Percentiles rank a stretch among this genome's conserved stretches.
Evolutionary conservation across 1,140 invertebrate species (phyloP).

Genomic region (Mactra quadrangularis): DNA sequence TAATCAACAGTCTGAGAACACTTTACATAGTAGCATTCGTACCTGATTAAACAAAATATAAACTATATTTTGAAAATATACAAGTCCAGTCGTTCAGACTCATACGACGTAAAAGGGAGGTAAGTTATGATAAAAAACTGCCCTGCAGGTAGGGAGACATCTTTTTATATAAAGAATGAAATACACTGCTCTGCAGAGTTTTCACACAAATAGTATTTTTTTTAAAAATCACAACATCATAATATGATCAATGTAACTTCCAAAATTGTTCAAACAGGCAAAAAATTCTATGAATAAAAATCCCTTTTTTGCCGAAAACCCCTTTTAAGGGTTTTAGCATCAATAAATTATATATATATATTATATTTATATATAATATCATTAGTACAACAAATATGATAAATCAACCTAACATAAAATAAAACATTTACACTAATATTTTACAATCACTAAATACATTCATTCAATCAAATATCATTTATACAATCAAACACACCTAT

Average conservation of each 20-base stretch:
- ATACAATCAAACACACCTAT: too few species aligned
- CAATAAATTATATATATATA: not conserved
- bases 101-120: conserved; percentile 23
- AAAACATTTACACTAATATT: not conserved
- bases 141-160: conserved; percentile 41
- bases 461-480: too few species aligned
- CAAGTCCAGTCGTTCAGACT: not conserved
- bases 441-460: conserved; percentile 18
- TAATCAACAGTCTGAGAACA: not conserved
- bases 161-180: conserved; percentile 26
- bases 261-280: conserved; percentile 22
- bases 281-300: conserved; percentile 10
- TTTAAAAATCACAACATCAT: conserved; percentile 35
- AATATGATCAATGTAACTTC: not conserved
- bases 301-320: conserved; percentile 17
- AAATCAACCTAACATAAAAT: conserved; percentile 14
- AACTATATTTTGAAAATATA: not conserved
- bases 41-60: not conserved
- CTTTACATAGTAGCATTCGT: not conserved
- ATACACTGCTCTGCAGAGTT: conserved; percentile 45
- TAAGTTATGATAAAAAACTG: conserved; percentile 35
- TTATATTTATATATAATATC: conserved; percentile 29
- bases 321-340: not conserved
- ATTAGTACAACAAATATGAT: conserved; percentile 18
- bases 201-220: conserved; percentile 19